These are phyloP conservation scores for Tetrao urogallus DNA, from an alignment of 2,113 vertebrate genomes.

Conservation along the genomic window DNA sequence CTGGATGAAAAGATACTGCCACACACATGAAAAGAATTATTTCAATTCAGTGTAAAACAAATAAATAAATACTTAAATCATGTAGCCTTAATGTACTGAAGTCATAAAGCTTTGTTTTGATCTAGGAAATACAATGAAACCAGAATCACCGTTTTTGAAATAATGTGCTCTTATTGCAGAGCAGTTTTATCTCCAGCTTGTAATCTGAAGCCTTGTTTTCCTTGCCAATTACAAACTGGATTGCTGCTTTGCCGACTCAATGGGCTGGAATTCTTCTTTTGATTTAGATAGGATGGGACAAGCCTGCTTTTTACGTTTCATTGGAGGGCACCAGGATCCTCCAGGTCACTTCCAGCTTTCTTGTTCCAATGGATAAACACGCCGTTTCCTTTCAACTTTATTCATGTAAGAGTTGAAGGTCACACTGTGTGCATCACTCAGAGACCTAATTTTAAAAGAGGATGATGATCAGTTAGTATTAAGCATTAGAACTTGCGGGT, in stretches of 20 bases:
- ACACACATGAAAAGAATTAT: not conserved
- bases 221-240: slow-evolving; percentile 6
- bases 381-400: slow-evolving; percentile 39
- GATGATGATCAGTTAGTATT: not conserved
- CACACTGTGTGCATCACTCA: not conserved
- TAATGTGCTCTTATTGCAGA: not conserved
- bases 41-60: not conserved
- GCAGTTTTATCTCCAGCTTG: not conserved
- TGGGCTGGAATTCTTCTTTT: slow-evolving; percentile 41
- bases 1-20: not conserved
- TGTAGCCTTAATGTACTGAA: not conserved
- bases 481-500: not conserved
- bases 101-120: not conserved
- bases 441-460: slow-evolving; percentile 29
- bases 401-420: not conserved
- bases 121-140: not conserved
- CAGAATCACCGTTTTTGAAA: slow-evolving; percentile 13
- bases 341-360: slow-evolving; percentile 53
- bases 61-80: not conserved
- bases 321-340: slow-evolving; percentile 51
- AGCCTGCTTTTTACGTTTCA: slow-evolving; percentile 30
- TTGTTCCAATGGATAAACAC: slow-evolving; percentile 32
- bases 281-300: slow-evolving; percentile 52
- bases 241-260: not conserved
- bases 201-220: slow-evolving; percentile 21